These are phyloP conservation scores for Caenorhabditis brenneri DNA, from an alignment of 1,140 invertebrate species.

Conservation along the genomic window DNA sequence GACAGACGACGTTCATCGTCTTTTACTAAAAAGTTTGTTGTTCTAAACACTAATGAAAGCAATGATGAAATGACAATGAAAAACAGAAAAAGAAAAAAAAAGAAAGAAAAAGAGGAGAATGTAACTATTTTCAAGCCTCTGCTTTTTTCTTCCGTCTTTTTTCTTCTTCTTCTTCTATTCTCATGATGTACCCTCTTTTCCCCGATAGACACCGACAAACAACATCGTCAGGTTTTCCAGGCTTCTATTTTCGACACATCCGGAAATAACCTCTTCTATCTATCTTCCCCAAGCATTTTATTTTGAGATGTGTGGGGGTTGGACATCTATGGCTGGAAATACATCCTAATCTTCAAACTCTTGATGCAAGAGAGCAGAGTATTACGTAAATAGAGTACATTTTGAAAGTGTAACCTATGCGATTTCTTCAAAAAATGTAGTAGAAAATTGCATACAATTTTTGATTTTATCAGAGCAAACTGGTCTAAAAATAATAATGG, in stretches of 20 bases:
- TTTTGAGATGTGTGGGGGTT: background rate
- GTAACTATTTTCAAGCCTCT: conserved; percentile 38
- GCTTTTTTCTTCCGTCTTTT: background rate
- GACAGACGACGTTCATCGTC: background rate
- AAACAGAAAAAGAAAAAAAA: background rate
- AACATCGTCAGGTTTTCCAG: conserved; percentile 38
- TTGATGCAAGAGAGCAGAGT: too few relatives aligned
- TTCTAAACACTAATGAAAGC: conserved; percentile 20
- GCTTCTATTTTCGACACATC: conserved; percentile 42
- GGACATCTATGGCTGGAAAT: background rate
- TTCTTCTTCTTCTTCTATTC: background rate
- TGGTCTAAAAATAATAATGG: too few relatives aligned
- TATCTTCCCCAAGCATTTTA: background rate
- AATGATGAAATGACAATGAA: background rate
- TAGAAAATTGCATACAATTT: too few relatives aligned
- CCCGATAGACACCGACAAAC: conserved; percentile 28
- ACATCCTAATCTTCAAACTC: background rate
- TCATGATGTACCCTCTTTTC: conserved; percentile 7
- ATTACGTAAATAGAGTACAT: too few relatives aligned
- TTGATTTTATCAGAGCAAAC: too few relatives aligned
- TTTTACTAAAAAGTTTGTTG: conserved; percentile 1
- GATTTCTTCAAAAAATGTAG: too few relatives aligned
- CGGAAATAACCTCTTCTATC: conserved; percentile 24
- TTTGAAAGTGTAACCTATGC: too few relatives aligned
- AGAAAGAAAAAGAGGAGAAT: background rate